Evolutionary conservation across 2,888 invertebrate species (phyloP).

Genomic region (Augiades crinisus): DNA sequence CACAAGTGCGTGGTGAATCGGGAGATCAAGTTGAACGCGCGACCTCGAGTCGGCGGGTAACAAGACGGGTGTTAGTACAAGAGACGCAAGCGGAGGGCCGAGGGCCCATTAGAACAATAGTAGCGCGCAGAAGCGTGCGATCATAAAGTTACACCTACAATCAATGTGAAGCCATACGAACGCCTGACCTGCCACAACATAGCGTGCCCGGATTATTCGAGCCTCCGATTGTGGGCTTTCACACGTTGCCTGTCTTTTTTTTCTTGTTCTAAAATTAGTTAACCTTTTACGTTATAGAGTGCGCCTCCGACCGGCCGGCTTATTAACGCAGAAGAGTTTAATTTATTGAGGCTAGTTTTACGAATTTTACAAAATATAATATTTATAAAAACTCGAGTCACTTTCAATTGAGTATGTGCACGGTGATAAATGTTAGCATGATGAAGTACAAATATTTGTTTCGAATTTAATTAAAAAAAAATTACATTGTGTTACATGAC

Average conservation of each 20-base stretch:
- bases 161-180: conserved; percentile 52
- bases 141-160: conserved; percentile 71
- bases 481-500: no score
- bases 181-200: conserved; percentile 63
- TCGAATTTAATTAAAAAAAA: no score
- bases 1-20: conserved; percentile 62
- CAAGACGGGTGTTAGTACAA: conserved; percentile 55
- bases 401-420: no score
- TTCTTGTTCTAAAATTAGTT: not conserved
- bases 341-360: no score
- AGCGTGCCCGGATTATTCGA: conserved; percentile 36
- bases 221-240: conserved; percentile 26
- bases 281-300: not conserved
- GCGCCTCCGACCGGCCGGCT: no score
- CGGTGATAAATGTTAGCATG: no score
- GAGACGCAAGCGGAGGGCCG: conserved; percentile 48
- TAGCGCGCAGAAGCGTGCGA: conserved; percentile 69
- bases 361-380: no score
- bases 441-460: no score
- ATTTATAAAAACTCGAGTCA: no score
- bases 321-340: no score
- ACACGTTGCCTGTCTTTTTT: conserved; percentile 19
- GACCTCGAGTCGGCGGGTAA: conserved; percentile 58
- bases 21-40: conserved; percentile 63
- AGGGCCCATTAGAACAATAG: conserved; percentile 72